Evolutionary conservation across 2,113 vertebrate genomes (phyloP).

Genomic region (Bettongia penicillata): DNA sequence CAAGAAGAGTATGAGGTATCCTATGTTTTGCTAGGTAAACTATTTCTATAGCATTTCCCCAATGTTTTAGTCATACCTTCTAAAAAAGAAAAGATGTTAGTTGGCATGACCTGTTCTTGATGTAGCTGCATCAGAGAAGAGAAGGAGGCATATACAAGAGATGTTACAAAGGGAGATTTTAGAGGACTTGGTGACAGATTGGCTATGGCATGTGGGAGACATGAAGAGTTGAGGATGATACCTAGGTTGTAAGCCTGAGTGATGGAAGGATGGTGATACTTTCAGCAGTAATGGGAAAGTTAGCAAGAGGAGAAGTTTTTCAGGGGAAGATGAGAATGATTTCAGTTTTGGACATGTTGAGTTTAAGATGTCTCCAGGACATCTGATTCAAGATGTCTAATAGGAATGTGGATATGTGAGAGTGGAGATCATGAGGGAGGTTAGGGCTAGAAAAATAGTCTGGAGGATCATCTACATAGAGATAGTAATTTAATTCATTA

Average conservation of each 20-base stretch:
- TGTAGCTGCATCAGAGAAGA: background rate
- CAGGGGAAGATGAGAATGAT: background rate
- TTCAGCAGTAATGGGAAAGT: background rate
- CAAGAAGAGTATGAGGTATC: background rate
- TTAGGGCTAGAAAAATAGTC: background rate
- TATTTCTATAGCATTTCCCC: background rate
- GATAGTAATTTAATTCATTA: background rate
- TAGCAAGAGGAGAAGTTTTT: background rate
- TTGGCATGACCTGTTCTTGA: background rate
- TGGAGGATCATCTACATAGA: background rate
- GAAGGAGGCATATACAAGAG: background rate
- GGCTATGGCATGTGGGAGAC: background rate
- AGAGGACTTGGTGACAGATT: background rate
- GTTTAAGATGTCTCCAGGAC: background rate
- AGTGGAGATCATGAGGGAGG: background rate
- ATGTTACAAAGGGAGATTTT: background rate
- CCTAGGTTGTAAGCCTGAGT: background rate
- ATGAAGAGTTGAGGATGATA: background rate
- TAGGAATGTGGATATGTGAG: background rate
- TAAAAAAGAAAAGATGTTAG: background rate
- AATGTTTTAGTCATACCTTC: background rate
- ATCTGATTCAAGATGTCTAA: background rate
- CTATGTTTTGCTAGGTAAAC: background rate
- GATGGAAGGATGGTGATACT: background rate
- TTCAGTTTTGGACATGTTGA: background rate